Conservation (phyloP, 37 sponge, comb jelly and placozoan species). For the Aphrocallistes beatrix region DNA sequence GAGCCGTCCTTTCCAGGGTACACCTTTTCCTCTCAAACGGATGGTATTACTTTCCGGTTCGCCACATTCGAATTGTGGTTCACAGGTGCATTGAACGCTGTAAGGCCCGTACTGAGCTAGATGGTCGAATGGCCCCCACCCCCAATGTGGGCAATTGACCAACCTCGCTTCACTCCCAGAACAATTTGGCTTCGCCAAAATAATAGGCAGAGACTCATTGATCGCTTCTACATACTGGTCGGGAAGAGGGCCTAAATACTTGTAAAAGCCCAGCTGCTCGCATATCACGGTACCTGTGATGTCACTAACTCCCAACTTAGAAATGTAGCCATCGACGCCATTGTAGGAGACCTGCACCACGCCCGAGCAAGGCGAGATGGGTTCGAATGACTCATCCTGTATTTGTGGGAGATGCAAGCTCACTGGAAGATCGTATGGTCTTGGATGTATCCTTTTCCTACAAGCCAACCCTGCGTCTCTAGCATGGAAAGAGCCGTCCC, state of each 20-base stretch:
- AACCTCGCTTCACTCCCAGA: background rate
- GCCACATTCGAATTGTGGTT: background rate
- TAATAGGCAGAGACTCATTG: background rate
- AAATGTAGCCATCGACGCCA: background rate
- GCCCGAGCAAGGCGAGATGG: background rate
- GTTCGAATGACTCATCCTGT: no score
- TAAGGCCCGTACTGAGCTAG: background rate
- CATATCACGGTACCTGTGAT: background rate
- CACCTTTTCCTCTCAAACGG: background rate
- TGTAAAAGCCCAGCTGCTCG: background rate
- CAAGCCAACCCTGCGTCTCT: background rate
- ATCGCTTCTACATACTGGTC: background rate
- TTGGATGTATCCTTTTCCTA: background rate
- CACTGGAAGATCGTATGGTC: background rate
- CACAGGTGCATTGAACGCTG: constrained; percentile 2
- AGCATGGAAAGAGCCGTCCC: background rate
- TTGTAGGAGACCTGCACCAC: background rate
- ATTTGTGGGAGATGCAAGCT: background rate
- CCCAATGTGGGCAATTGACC: background rate
- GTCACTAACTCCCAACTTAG: background rate
- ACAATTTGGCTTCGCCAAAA: background rate
- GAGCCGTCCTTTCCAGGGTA: background rate
- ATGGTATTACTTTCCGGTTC: background rate
- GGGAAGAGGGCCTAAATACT: background rate
- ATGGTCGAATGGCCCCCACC: background rate